phyloP scores from a whole-genome alignment of 1,140 invertebrate genomes.

The Cotesia glomerata region DNA sequence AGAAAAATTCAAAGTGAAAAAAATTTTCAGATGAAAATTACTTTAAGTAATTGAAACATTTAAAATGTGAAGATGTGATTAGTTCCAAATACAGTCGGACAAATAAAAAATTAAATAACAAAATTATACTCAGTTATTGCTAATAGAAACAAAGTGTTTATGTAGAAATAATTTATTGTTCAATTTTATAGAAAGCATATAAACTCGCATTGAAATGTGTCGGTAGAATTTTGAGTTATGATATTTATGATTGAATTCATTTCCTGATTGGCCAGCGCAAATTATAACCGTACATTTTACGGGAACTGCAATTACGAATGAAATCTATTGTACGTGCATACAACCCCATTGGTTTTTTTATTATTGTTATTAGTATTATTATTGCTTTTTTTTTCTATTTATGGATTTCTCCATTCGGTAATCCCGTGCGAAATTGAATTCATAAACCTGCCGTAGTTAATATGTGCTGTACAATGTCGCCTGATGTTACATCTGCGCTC shows the following conservation, averaged over 20 bases:
- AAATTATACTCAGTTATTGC: too few species aligned
- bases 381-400: neutral
- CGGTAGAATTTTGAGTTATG: slow-evolving; percentile 9
- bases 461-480: neutral
- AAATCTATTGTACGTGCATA: neutral
- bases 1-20: too few species aligned
- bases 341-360: slow-evolving; percentile 22
- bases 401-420: slow-evolving; percentile 1
- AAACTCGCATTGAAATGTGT: neutral
- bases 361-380: too few species aligned
- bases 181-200: too few species aligned
- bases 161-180: neutral
- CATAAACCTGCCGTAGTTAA: slow-evolving; percentile 24
- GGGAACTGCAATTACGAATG: slow-evolving; percentile 23
- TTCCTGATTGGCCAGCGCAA: slow-evolving; percentile 20
- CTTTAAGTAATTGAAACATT: too few species aligned
- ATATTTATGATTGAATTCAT: slow-evolving; percentile 26
- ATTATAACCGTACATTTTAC: slow-evolving; percentile 22
- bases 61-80: too few species aligned
- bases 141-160: neutral
- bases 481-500: neutral
- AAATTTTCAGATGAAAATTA: too few species aligned
- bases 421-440: slow-evolving; percentile 24
- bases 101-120: too few species aligned
- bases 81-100: too few species aligned